A percentile compares a stretch with the other conserved stretches of the same genome.
phyloP scores from a whole-genome alignment of 2,888 invertebrate genomes.

The Philereme vetulata region DNA sequence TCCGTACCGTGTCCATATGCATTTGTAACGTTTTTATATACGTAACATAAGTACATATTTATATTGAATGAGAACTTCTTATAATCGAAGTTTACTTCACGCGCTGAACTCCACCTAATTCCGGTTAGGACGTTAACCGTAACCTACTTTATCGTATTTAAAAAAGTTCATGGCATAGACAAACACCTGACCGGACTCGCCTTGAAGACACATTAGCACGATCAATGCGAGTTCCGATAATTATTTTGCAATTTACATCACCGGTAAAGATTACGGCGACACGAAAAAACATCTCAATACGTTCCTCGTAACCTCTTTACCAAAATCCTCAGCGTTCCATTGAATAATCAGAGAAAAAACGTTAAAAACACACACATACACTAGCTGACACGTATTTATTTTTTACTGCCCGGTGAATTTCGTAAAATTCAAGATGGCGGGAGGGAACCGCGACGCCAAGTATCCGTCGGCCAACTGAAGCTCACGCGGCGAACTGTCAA shows the following conservation, averaged over 20 bases:
- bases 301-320: conserved; percentile 31
- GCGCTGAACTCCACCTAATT: conserved; percentile 34
- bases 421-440: conserved; percentile 68
- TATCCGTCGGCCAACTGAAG: conserved; percentile 80
- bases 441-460: conserved; percentile 74
- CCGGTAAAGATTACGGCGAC: conserved; percentile 41
- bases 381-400: conserved; percentile 73
- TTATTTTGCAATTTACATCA: conserved; percentile 77
- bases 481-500: conserved; percentile 71
- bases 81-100: conserved; percentile 26
- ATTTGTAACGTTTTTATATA: too few species aligned
- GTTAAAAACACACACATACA: conserved; percentile 53
- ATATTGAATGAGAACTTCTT: conserved; percentile 13
- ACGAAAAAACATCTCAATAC: conserved; percentile 35
- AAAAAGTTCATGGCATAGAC: conserved; percentile 51
- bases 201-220: conserved; percentile 49
- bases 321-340: conserved; percentile 35
- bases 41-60: too few species aligned
- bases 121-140: conserved; percentile 42
- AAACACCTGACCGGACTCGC: conserved; percentile 44
- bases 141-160: conserved; percentile 37
- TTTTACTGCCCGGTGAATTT: conserved; percentile 59
- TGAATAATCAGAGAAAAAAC: conserved; percentile 40
- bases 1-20: too few species aligned
- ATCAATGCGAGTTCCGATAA: conserved; percentile 60